Evolutionary conservation across 2,888 invertebrate genomes (phyloP), one percentile per base, ranked within the genome.

Genomic region (Erebia aethiops): DNA sequence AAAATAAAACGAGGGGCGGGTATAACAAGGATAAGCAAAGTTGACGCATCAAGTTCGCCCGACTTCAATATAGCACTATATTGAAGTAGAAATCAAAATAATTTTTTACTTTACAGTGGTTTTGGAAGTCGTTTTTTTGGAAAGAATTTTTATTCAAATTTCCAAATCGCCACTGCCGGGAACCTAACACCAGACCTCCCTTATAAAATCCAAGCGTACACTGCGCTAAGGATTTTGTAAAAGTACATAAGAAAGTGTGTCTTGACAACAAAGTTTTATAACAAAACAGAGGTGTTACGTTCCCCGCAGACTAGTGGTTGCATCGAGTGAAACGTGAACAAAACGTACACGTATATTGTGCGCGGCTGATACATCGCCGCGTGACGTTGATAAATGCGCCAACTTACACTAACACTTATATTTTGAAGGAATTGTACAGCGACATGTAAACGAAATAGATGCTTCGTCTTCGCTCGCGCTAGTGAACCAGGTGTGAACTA

Each of bases 331-430:
- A 26, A 35, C 57, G 57, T 14, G 65, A 52, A 62, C 51, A 58
- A 66, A 57, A 62, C 56, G 54, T 60, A 65, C 7, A 26, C 5
- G 16, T 62, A 51, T 43, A n/a, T n/a, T 60, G 54, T 54, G 49
- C 61, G 58, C 52, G 58, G 4, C 57, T 72, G 68, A 74, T 71
- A 63, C 63, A 69, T 73, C 66, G 67, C 70, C 67, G 65, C 52
- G 49, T 74, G 77, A 75, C 76, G 75, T 74, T 72, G 77, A 76
- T 71, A 69, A 75, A 77, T 77, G 77, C 70, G 58, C 63, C 61
- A 72, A 76, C 73, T 76, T 70, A 71, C 76, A 76, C 73, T 76
- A 67, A 71, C 76, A 75, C 73, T 71, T 74, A 71, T 71, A 69
- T 71, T 73, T 71, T 73, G 71, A 26, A 46, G 46, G 26, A 35